phyloP scores from a whole-genome alignment of 2,888 invertebrate species.

The Chydorus sphaericus region DNA sequence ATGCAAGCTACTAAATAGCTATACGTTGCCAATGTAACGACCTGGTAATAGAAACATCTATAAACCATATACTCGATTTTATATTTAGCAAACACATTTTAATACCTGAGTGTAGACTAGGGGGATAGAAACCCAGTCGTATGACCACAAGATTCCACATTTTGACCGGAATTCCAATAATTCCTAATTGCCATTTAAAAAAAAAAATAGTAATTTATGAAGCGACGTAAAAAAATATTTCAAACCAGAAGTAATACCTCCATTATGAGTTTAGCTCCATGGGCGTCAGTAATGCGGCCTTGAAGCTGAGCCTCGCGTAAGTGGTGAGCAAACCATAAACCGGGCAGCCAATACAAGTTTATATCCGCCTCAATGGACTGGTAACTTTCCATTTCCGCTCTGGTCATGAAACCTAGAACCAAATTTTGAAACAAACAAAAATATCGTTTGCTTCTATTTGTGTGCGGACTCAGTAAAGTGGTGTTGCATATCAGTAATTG shows the following conservation, averaged over 20 bases:
- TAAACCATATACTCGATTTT: not conserved
- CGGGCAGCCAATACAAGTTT: constrained; percentile 50
- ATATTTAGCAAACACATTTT: not conserved
- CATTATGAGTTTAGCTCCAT: constrained; percentile 41
- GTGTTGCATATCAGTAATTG: too few relatives aligned
- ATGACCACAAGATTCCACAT: constrained; percentile 43
- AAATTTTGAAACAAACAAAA: too few relatives aligned
- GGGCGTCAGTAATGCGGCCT: constrained; percentile 38
- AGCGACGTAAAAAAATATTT: not conserved
- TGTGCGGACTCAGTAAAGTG: too few relatives aligned
- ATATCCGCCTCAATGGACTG: constrained; percentile 40
- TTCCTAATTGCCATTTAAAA: constrained; percentile 31
- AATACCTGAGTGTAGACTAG: constrained; percentile 44
- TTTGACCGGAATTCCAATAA: constrained; percentile 40
- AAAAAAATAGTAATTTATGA: not conserved
- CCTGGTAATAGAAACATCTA: constrained; percentile 29
- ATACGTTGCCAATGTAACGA: constrained; percentile 45
- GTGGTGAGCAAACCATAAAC: constrained; percentile 44
- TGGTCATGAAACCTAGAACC: constrained; percentile 47
- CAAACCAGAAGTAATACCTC: constrained; percentile 36
- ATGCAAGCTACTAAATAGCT: constrained; percentile 43
- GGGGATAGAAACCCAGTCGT: constrained; percentile 49
- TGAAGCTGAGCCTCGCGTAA: constrained; percentile 38
- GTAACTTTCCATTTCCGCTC: constrained; percentile 39
- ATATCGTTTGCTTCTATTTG: too few relatives aligned